Base-by-base conservation (phyloP, 2,113 vertebrate species). In the Clarias batrachus region DNA sequence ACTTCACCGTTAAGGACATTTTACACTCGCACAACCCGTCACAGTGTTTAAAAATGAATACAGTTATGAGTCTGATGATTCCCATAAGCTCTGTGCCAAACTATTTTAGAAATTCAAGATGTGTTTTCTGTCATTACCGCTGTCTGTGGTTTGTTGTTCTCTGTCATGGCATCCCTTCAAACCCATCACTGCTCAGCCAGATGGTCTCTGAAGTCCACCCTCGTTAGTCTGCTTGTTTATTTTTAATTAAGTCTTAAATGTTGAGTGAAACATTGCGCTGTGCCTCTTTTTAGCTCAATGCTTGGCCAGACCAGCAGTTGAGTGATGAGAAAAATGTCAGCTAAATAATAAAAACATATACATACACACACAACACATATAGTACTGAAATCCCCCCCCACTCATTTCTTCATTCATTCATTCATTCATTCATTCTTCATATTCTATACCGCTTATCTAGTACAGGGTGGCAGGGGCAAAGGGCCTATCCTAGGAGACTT, bases 121-220 rank as follows among this genome's bases (percentile, higher is more conserved):
- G 17, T 25, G 11, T 11, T 83, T 76, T 52, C 23, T 52, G 59
- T 85, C 74, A 48, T 27, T 74, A 19, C n/a, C 1, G 3, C 21
- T 59, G 71, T 84, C 77, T 85, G 0, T 25, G 23, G 68, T 78
- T 19, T 33, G 27, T 82, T 71, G 16, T n/a, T 79, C 25, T 86
- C 81, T 68, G 30, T 41, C 86, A 85, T 77, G 66, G 74, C 76
- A 74, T 71, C 19, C 27, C 56, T 89, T 89, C 65, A 80, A 87
- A 21, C 7, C 25, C 37, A 63, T 82, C 33, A 12, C 85, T 52
- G 81, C 66, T 83, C 37, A 17, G 73, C 84, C 90, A 90, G 88
- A 89, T 90, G 88, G 86, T 83, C 77, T 86, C 66, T 52, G 76
- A 87, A 88, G 81, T 87, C 86, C 78, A 84, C 79, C 70, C n/a